Evolutionary conservation across 2,113 vertebrate genomes (phyloP).

Genomic region (Ibidorhyncha struthersii): DNA sequence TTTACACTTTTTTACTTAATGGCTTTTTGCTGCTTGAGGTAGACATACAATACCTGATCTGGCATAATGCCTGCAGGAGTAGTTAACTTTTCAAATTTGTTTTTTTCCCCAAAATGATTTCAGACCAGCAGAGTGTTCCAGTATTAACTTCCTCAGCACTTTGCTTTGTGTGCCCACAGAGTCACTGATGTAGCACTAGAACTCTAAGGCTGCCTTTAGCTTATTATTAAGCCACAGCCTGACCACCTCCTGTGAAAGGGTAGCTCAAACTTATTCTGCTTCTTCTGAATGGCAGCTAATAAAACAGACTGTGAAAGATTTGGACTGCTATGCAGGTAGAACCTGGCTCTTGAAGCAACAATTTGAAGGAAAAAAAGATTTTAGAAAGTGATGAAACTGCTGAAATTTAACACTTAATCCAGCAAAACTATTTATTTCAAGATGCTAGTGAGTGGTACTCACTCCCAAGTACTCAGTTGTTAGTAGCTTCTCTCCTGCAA

Average conservation of each 20-base stretch:
- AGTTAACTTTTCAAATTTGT: neutral
- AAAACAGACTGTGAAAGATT: neutral
- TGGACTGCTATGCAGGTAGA: neutral
- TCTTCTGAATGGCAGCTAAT: neutral
- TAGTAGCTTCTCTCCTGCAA: conserved; percentile 91
- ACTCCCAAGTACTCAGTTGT: conserved; percentile 95
- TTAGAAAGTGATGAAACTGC: neutral
- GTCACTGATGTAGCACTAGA: neutral
- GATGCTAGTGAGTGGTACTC: conserved; percentile 37
- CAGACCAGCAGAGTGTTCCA: conserved; percentile 1
- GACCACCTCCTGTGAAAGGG: neutral
- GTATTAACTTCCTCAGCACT: conserved; percentile 4
- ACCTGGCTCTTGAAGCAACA: neutral
- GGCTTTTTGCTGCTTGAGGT: conserved; percentile 1
- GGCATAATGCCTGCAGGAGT: neutral
- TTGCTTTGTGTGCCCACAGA: neutral
- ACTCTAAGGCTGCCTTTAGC: conserved; percentile 2
- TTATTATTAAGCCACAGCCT: conserved; percentile 6
- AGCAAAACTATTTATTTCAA: neutral
- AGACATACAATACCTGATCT: neutral
- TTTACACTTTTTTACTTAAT: neutral
- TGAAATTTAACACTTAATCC: neutral
- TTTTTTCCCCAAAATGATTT: neutral
- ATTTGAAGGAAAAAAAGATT: neutral
- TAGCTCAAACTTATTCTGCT: neutral